Conservation (phyloP, 2,888 invertebrate species). For the Lypha dubia region DNA sequence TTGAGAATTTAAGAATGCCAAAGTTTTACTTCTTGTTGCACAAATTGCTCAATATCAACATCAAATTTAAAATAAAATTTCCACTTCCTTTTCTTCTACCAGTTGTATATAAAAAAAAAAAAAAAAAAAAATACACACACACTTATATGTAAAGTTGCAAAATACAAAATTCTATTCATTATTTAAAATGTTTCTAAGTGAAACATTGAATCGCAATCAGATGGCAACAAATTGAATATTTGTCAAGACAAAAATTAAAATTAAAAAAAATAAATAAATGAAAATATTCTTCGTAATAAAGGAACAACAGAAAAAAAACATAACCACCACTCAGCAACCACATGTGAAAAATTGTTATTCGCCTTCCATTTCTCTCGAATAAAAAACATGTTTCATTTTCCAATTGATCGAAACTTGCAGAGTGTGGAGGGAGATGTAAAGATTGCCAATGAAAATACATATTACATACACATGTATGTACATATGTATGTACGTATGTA, state of each 20-base stretch:
- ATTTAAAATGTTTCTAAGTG: slow-evolving; percentile 65
- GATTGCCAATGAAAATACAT: not conserved
- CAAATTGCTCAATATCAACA: not conserved
- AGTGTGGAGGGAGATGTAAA: not conserved
- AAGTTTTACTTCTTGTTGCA: not conserved
- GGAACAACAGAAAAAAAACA: slow-evolving; percentile 30
- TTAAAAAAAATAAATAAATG: slow-evolving; percentile 30
- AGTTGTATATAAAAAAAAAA: slow-evolving; percentile 1
- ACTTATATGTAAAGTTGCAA: slow-evolving; percentile 11
- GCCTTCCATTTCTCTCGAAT: slow-evolving; percentile 3
- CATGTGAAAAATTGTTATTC: slow-evolving; percentile 67
- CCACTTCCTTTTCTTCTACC: not conserved
- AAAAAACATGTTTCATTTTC: slow-evolving; percentile 23
- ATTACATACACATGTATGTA: too few species aligned
- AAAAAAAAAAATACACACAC: too few species aligned
- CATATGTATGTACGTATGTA: too few species aligned
- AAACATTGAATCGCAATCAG: slow-evolving; percentile 70
- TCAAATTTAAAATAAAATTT: slow-evolving; percentile 15
- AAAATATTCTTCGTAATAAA: slow-evolving; percentile 30
- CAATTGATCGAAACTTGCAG: not conserved
- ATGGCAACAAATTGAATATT: slow-evolving; percentile 69
- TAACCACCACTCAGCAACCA: slow-evolving; percentile 53
- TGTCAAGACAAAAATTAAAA: slow-evolving; percentile 47
- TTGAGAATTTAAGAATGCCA: not conserved
- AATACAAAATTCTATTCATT: slow-evolving; percentile 64